These are phyloP conservation scores for Physella acuta DNA, from an alignment of 1,140 invertebrate genomes.

Conservation along the genomic window DNA sequence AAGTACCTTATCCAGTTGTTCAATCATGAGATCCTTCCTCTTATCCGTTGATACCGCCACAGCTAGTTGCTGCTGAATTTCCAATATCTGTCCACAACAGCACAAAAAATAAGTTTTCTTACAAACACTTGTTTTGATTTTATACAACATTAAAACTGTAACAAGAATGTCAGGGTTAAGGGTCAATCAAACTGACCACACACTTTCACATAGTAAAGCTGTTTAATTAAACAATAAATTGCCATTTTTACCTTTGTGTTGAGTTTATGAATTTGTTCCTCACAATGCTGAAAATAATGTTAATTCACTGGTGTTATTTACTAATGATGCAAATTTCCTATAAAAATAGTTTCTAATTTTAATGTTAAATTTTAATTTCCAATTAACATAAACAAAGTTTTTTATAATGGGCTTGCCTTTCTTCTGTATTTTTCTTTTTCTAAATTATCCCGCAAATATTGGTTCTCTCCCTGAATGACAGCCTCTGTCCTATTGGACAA, in stretches of 20 bases:
- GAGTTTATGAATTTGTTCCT: constrained; percentile 49
- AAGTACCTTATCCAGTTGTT: constrained; percentile 55
- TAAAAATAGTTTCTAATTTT: no score
- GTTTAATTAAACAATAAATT: no score
- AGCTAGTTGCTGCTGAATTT: constrained; percentile 51
- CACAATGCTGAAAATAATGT: constrained; percentile 48
- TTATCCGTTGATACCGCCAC: constrained; percentile 53
- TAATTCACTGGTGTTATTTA: no score
- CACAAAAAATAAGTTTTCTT: no score
- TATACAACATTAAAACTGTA: no score
- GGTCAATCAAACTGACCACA: no score
- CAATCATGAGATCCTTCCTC: constrained; percentile 55
- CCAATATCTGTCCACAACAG: constrained; percentile 50
- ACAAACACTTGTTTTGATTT: no score
- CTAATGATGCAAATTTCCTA: no score
- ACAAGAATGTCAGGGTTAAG: no score
- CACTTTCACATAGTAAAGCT: no score
- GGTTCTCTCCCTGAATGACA: constrained; percentile 39
- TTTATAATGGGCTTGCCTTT: constrained; percentile 45
- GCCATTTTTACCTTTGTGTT: constrained; percentile 43
- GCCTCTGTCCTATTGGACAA: constrained; percentile 31
- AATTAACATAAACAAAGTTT: no score
- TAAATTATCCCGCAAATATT: constrained; percentile 43
- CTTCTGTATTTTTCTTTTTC: constrained; percentile 52
- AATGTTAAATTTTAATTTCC: no score